Evolutionary conservation across 2,888 invertebrate genomes (phyloP), one percentile per base, ranked within the genome.

Genomic region (Monoplex corrugatus): DNA sequence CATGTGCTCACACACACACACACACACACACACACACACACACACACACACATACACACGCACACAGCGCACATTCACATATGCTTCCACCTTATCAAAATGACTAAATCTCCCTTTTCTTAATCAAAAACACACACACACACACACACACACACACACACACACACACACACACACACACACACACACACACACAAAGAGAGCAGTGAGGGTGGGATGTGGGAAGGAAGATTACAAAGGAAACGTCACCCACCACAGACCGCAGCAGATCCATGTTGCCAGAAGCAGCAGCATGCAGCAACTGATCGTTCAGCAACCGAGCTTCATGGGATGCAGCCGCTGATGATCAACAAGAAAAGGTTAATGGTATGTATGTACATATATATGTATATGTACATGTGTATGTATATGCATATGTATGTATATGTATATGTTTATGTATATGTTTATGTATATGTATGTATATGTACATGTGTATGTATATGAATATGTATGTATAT

Each of bases 261-360:
- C 97, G 97, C 88, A 97, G 96, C 45, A 96, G 96, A 0, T 97
- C 97, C 13, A 97, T 93, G 89, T 97, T 96, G 6, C 97, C 97
- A 87, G 97, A 97, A 91, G 97, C 96, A 0, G 97, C 97, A 0
- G 97, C 97, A 13, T 97, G 96, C 23, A 97, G 95, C 10, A 97
- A 96, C 89, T 95, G 57, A 19, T 63, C 82, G 57, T 88, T 82
- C 8, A 80, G 63, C 44, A 68, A 83, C 82, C 57, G 68, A 1
- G 88, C 88, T 35, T 88, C 88, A 68, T 88, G 88, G 50, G 83
- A 68, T 68, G 88, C 88, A 8, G 88, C 88, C 63, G 88, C 88
- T 88, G 83, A 23, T 44, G 2, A 87, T 40, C 43, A n/a, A 44
- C 5, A 38, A 75, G 6, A 68, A n/a, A 5, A 5, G 68, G 28